Evolutionary conservation across 1,140 invertebrate species (phyloP), one percentile per base, ranked within the genome.

Genomic region (Calliopsis andreniformis): DNA sequence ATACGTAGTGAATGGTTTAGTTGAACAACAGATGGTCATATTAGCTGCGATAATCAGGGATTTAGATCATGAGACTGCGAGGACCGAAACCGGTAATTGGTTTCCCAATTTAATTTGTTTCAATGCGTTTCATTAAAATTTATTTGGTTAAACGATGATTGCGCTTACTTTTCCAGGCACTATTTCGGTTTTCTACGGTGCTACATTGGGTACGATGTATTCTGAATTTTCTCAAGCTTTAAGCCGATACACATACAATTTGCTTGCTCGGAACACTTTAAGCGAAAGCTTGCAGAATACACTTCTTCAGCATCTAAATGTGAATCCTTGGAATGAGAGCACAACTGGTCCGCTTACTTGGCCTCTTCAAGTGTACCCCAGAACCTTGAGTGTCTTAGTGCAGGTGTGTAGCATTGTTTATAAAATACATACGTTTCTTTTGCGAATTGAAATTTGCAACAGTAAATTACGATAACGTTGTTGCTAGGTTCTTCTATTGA

Each of bases 21-120:
- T 94, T 25, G 96, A 97, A 79, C 94, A 96, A 42, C 96, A 98
- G 88, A 96, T 97, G 92, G 94, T 95, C 20, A 95, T 96, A 81
- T 91, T 98, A 39, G 96, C 97, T 3, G 95, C 95, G 14, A 95
- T 98, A 53, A 95, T 98, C 56, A 94, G 95, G 84, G 97, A 98
- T 90, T 92, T 98, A 32, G 97, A 98, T 90, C 93, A 95, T 77
- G 97, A 98, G 92, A 96, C 96, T 30, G 94, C 95, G 12, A 93
- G 94, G 79, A 95, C 96, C n/a, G 96, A 97, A 86, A 95, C 94
- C 80, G 95, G 96, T 95, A 92, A 43, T 43, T 80, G 55, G 61
- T 58, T 10, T 30, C 23, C 67, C 23, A 56, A 61, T 45, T 49
- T 58, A 56, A 49, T 42, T 53, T 45, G n/a, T 49, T 25, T 63